Conservation (phyloP, 2,797 vertebrate genomes). For the Tarsius wallacei region DNA sequence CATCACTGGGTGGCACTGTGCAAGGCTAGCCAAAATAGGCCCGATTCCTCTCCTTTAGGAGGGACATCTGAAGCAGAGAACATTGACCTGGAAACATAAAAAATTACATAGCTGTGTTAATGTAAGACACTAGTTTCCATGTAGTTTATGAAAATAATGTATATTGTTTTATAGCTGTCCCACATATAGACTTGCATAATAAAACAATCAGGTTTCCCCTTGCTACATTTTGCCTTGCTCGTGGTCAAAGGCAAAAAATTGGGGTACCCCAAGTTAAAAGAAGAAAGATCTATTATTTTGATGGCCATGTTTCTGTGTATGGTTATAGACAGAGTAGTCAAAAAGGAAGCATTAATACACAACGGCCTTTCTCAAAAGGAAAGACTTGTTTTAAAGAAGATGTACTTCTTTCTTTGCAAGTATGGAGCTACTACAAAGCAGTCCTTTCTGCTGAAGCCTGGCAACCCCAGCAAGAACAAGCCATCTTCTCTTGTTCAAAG, state of each 20-base stretch:
- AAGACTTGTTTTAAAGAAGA: slow-evolving; percentile 30
- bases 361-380: background rate
- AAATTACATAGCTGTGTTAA: background rate
- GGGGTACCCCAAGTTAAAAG: background rate
- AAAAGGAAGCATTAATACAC: slow-evolving; percentile 9
- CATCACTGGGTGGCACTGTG: background rate
- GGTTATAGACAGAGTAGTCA: background rate
- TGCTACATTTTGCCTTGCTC: background rate
- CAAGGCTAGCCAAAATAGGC: background rate
- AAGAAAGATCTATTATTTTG: background rate
- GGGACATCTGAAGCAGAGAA: background rate
- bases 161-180: background rate
- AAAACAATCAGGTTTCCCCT: background rate
- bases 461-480: background rate
- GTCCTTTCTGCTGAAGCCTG: background rate
- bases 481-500: background rate
- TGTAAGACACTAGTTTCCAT: background rate
- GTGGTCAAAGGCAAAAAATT: background rate
- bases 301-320: background rate
- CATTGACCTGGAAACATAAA: background rate
- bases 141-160: background rate
- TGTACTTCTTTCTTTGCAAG: background rate
- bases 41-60: background rate
- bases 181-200: background rate
- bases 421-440: background rate